Evolutionary conservation across 2,888 invertebrate genomes (phyloP).

Genomic region (Aplocera efformata): DNA sequence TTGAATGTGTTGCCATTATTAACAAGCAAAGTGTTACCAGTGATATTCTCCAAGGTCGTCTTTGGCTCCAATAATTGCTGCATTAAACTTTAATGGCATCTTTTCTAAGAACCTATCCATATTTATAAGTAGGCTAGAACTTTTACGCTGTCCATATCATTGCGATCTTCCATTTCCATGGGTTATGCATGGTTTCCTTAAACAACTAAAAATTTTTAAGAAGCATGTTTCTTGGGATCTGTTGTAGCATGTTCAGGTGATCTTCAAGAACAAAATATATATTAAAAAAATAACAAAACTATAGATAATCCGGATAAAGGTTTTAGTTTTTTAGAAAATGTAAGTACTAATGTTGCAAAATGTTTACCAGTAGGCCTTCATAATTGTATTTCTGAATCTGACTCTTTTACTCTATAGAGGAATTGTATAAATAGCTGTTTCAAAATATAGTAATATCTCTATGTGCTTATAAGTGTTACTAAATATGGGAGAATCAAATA

Average conservation of each 20-base stretch:
- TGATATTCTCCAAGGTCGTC: no score
- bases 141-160: conserved; percentile 25
- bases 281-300: conserved; percentile 5
- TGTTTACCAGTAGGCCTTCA: not conserved
- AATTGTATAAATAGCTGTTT: conserved; percentile 13
- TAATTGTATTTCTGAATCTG: conserved; percentile 11
- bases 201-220: conserved; percentile 23
- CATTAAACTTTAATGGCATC: conserved; percentile 15
- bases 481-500: conserved; percentile 38
- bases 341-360: conserved; percentile 6
- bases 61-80: no score
- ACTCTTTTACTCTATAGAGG: conserved; percentile 13
- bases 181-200: conserved; percentile 39
- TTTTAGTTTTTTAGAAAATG: conserved; percentile 6
- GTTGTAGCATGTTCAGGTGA: conserved; percentile 45
- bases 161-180: conserved; percentile 28
- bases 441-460: conserved; percentile 17
- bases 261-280: conserved; percentile 23
- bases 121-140: conserved; percentile 6
- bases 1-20: no score
- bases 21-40: no score
- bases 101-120: conserved; percentile 20
- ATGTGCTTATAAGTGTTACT: conserved; percentile 42
- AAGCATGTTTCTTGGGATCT: conserved; percentile 23
- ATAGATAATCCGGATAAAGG: conserved; percentile 12